phyloP scores from a whole-genome alignment of 2,888 invertebrate species.

The Sabatieria punctata region DNA sequence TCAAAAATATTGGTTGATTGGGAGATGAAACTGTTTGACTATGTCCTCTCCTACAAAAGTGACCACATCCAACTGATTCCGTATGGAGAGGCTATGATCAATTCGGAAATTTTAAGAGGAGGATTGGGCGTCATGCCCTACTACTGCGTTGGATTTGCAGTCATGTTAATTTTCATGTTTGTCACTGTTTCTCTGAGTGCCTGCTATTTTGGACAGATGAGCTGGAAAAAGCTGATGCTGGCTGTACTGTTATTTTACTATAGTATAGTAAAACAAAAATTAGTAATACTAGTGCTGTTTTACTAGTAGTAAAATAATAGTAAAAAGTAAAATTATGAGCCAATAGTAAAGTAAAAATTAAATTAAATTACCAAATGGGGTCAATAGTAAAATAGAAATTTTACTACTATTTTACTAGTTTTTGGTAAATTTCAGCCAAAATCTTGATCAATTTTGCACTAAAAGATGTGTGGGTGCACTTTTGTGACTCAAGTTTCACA shows the following conservation, averaged over 20 bases:
- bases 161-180: background rate
- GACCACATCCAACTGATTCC: background rate
- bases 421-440: too few species aligned
- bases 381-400: too few species aligned
- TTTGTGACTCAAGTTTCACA: too few species aligned
- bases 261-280: background rate
- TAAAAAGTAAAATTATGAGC: too few species aligned
- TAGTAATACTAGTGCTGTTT: too few species aligned
- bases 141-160: constrained; percentile 1
- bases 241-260: too few species aligned
- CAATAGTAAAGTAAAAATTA: too few species aligned
- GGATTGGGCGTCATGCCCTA: background rate
- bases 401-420: too few species aligned
- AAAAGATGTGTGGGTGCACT: too few species aligned
- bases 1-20: background rate
- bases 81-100: background rate
- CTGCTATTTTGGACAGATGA: background rate
- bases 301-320: too few species aligned
- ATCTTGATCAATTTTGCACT: too few species aligned
- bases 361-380: too few species aligned
- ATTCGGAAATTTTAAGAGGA: background rate
- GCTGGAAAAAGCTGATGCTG: background rate
- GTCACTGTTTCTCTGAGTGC: background rate
- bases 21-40: background rate
- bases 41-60: background rate